Evolutionary conservation across 2,797 vertebrate species (phyloP), one percentile per base, ranked within the genome.

Genomic region (Pipistrellus nathusii): DNA sequence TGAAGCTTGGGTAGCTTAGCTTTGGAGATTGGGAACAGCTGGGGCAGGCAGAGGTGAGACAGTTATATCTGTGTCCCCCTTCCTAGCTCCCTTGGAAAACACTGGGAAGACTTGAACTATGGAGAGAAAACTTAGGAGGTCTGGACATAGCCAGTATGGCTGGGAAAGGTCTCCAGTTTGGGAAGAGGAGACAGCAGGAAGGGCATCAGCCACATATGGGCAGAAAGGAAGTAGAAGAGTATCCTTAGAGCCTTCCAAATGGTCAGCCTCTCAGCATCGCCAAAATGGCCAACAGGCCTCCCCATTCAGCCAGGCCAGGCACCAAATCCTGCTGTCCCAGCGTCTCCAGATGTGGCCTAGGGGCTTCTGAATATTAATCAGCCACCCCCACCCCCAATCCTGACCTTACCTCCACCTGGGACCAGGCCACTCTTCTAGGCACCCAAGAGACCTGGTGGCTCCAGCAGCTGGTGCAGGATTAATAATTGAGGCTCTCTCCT

Each of bases 401-500:
- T 72, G 76, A 93, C 68, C 20, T 89, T 84, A 90, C 27, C 35
- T 35, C 57, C 69, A 83, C 69, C 51, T 71, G 84, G 87, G 90
- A 48, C 77, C 93, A 97, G 94, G 90, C 91, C 85, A 96, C 92
- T 87, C 93, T 93, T 93, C 81, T 66, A 2, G 80, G 59, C 62
- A 96, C 97, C 88, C 97, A 96, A 88, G 97, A 96, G 97, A 95
- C 55, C 21, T 46, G 76, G 94, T 98, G 91, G 87, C 93, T 97
- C 96, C 96, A 97, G 95, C 89, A 98, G 96, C 97, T 96, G 97
- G 96, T 96, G 88, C 82, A 88, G 88, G 97, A 97, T 99, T 98
- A 98, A 98, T 99, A 99, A 99, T 98, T 99, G 97, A 98, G 97
- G 96, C 98, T 98, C 96, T 95, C 97, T 98, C 98, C 98, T 97